Base-by-base conservation (phyloP, 1,140 invertebrate genomes). In the Drosophila asahinai region DNA sequence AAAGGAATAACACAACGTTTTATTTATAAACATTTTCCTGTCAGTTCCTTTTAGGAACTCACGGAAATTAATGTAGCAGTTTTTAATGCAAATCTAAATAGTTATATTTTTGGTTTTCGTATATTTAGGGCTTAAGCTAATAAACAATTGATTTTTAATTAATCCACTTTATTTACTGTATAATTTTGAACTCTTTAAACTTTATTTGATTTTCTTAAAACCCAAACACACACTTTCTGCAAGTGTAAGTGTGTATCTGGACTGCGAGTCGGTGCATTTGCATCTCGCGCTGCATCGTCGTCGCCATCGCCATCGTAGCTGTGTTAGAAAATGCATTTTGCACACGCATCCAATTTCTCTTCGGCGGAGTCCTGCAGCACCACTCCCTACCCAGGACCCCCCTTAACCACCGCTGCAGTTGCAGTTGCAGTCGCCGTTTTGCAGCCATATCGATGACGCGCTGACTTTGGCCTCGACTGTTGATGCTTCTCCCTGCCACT, bases 251-350 rank as follows among this genome's bases (percentile, higher is more conserved):
- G 74, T 65, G 61, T 77, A 66, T 62, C 52, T 59, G 43, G 49
- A 25, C 58, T 67, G 57, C 52, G 64, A 86, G 86, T 68, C 86
- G 79, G 62, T 89, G 86, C 86, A 86, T 82, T 89, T 89, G 81
- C 86, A 89, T 77, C 86, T 89, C 86, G 80, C 83, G 75, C 64
- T 62, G 75, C 73, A 47, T 77, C 73, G 75, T 61, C 73, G 74
- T 77, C 75, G 74, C 74, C 62, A 63, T 75, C 73, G 62, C 47
- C 38, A 60, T 80, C 79, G 81, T 86, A 65, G 82, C 73, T 86
- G 86, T 82, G 86, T 86, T 86, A 91, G 81, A 86, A 86, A 91
- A 86, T 91, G 74, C 84, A 89, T 89, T 87, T 89, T 89, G 86
- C 84, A 89, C 84, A 89, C 84, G 84, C 84, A 89, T 89, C 86